phyloP scores from a whole-genome alignment of 2,888 invertebrate genomes.

The Zeuzera pyrina region DNA sequence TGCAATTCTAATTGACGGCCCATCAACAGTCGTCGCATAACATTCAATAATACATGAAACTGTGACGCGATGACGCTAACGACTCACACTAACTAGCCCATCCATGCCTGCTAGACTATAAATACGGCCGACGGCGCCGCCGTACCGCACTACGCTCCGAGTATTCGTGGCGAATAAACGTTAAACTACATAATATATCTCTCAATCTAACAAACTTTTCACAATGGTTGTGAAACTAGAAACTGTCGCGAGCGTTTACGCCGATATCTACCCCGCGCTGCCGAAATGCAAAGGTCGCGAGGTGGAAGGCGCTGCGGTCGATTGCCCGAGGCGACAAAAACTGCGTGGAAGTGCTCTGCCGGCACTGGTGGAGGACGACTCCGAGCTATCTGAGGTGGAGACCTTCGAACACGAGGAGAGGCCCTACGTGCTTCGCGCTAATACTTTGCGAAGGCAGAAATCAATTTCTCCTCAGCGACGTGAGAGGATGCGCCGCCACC shows the following conservation, averaged over 20 bases:
- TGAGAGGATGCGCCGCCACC: slow-evolving; percentile 47
- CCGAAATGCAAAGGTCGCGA: slow-evolving; percentile 32
- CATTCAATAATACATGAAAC: slow-evolving; percentile 12
- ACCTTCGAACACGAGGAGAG: slow-evolving; percentile 36
- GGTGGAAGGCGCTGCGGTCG: slow-evolving; percentile 32
- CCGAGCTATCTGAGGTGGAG: slow-evolving; percentile 26
- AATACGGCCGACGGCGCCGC: slow-evolving; percentile 25
- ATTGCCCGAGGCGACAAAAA: slow-evolving; percentile 42
- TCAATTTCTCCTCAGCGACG: slow-evolving; percentile 55
- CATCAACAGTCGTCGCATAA: slow-evolving; percentile 9
- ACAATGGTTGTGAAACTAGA: slow-evolving; percentile 57
- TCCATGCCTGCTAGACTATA: slow-evolving; percentile 32
- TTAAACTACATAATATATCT: no score
- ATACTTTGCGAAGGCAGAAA: slow-evolving; percentile 54
- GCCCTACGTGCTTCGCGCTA: slow-evolving; percentile 41
- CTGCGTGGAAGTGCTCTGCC: slow-evolving; percentile 35
- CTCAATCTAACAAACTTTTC: slow-evolving; percentile 18
- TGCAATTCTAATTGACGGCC: slow-evolving; percentile 3
- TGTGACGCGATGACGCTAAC: slow-evolving; percentile 28
- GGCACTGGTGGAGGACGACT: slow-evolving; percentile 47
- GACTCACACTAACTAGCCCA: slow-evolving; percentile 13
- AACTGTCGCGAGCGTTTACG: slow-evolving; percentile 42
- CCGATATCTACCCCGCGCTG: slow-evolving; percentile 41
- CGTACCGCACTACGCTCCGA: slow-evolving; percentile 42
- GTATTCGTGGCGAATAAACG: slow-evolving; percentile 31